Percentiles rank a stretch among this genome's conserved stretches.
Conservation (phyloP, 2,113 vertebrate species). For the Macroglossus sobrinus region DNA sequence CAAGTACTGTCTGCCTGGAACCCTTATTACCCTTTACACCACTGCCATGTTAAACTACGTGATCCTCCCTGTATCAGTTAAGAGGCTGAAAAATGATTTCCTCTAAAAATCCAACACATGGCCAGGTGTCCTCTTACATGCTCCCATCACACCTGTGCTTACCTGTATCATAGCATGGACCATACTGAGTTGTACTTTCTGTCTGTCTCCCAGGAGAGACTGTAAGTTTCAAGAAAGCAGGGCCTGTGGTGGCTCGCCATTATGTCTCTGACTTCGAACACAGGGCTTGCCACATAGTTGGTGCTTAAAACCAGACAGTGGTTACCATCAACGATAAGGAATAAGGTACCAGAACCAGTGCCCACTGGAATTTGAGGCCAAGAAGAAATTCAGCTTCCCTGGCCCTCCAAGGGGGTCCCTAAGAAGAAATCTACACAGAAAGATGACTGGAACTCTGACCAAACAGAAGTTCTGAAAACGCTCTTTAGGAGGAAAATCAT, state of each 20-base stretch:
- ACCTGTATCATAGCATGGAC: too few relatives aligned
- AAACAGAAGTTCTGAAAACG: background rate
- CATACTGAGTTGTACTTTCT: background rate
- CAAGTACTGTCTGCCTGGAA: too few relatives aligned
- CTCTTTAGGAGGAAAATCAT: background rate
- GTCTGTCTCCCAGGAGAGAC: background rate
- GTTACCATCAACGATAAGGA: background rate
- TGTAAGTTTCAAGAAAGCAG: background rate
- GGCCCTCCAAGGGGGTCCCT: too few relatives aligned
- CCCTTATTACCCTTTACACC: background rate
- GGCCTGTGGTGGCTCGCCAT: background rate
- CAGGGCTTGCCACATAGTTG: background rate
- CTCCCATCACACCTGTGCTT: background rate
- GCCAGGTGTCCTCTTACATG: fast-evolving
- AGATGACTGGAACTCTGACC: background rate
- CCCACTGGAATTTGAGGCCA: background rate
- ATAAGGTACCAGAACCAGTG: background rate
- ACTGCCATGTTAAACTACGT: background rate
- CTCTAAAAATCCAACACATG: background rate
- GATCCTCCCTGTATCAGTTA: background rate
- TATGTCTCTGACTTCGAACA: background rate
- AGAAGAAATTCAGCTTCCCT: background rate
- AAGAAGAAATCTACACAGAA: background rate
- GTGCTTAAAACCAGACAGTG: background rate
- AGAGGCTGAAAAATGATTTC: background rate